Evolutionary conservation across 37 sponge, comb jelly and placozoan genomes (phyloP), one percentile per base, ranked within the genome.

Genomic region (Halisarca cf. caerulea): DNA sequence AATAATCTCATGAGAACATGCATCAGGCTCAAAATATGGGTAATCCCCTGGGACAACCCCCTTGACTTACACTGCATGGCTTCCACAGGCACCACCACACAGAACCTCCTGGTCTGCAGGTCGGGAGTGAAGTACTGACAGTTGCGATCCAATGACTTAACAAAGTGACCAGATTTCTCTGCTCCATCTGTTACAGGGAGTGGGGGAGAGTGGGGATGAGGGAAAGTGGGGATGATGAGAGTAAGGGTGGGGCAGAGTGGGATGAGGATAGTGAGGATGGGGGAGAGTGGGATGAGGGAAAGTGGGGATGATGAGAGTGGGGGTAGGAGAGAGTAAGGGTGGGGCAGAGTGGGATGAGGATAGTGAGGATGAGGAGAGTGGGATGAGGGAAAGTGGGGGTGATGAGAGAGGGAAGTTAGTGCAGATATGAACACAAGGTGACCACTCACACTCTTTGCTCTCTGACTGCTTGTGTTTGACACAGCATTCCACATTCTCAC

Each of bases 1-100:
- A n/a, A n/a, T n/a, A n/a, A n/a, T n/a, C n/a, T n/a, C n/a, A n/a
- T n/a, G n/a, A n/a, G n/a, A n/a, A n/a, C n/a, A n/a, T n/a, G n/a
- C n/a, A n/a, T n/a, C n/a, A n/a, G n/a, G n/a, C n/a, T n/a, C n/a
- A n/a, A n/a, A n/a, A n/a, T n/a, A n/a, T n/a, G 51, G 51, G 51
- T 14, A 47, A 14, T 47, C 11, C 6, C 51, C 51, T 47, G 51
- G 51, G 51, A 47, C 51, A 6, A 14, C 11, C 51, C 51, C 51
- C 51, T 47, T 47, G n/a, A 23, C 77, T 74, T 41, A 74, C 77
- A 40, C 24, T 74, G 77, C 77, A 74, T 43, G 24, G 92, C 82
- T 85, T 88, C 79, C 83, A 80, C 86, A 85, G 73, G 66, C 80
- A 58, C 83, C 38, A 33, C 86, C 86, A 58, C 78, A 66, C 51